These are phyloP conservation scores for Manis pentadactyla DNA, from an alignment of 2,797 vertebrate genomes.

Conservation along the genomic window DNA sequence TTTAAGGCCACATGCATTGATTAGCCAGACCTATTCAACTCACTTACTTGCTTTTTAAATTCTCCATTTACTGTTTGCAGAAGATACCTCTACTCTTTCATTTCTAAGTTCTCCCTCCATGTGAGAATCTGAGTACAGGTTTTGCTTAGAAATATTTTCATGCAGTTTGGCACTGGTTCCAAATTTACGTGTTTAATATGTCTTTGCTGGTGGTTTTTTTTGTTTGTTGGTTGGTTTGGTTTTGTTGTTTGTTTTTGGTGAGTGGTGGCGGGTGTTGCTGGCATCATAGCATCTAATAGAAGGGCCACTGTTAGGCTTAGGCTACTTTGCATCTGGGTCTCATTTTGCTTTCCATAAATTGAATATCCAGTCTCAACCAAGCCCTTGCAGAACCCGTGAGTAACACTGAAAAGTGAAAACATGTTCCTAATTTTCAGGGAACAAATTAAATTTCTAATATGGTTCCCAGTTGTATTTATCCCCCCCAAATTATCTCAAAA, in stretches of 20 bases:
- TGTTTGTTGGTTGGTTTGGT: not conserved
- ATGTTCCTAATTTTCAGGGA: not conserved
- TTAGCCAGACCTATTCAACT: not conserved
- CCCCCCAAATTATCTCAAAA: not conserved
- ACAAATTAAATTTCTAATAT: not conserved
- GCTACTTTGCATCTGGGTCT: not conserved
- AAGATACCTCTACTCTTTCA: not conserved
- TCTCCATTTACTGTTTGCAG: not conserved
- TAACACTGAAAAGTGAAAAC: not conserved
- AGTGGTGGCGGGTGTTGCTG: not conserved
- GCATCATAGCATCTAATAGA: not conserved
- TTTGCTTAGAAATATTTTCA: not conserved
- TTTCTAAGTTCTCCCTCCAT: not conserved
- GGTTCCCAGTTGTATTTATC: not conserved
- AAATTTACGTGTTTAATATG: not conserved
- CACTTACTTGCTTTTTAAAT: not conserved
- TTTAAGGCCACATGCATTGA: no score
- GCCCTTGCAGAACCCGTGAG: not conserved
- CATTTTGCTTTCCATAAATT: not conserved
- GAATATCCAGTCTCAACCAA: not conserved
- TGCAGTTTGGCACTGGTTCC: rapidly evolving
- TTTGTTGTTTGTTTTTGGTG: not conserved
- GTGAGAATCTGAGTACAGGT: not conserved
- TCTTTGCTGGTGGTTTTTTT: not conserved
- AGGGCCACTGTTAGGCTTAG: not conserved